A percentile compares a stretch with the other conserved stretches of the same genome.
These are phyloP conservation scores for Rhamphomyia laevipes DNA, from an alignment of 2,888 invertebrate genomes.

Conservation along the genomic window DNA sequence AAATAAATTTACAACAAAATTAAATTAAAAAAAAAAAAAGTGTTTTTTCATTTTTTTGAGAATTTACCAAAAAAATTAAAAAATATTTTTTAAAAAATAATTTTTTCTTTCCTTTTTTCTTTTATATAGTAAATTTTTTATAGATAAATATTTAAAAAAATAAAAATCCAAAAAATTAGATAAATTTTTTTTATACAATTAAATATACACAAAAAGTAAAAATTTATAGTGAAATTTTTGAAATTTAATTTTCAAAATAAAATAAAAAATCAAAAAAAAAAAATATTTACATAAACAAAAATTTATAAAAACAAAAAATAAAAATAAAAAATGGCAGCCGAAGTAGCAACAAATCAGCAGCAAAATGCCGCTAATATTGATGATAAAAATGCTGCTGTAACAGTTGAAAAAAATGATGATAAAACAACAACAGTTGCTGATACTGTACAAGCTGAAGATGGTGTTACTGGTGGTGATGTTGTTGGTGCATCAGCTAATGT, in stretches of 20 bases:
- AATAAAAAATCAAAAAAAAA: not conserved
- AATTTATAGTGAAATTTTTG: too few species aligned
- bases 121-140: too few species aligned
- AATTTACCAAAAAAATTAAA: too few species aligned
- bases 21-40: too few species aligned
- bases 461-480: conserved; percentile 32
- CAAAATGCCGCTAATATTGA: conserved; percentile 37
- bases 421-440: conserved; percentile 14
- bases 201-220: not conserved
- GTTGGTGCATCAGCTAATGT: conserved; percentile 36
- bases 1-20: too few species aligned
- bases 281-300: not conserved
- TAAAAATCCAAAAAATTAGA: too few species aligned
- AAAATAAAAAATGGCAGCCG: conserved; percentile 53
- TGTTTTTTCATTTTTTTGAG: too few species aligned
- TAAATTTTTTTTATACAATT: not conserved
- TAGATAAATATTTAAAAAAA: too few species aligned
- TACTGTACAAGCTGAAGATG: conserved; percentile 19
- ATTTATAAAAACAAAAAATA: conserved; percentile 6
- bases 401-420: conserved; percentile 31
- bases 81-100: too few species aligned
- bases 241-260: too few species aligned
- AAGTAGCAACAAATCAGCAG: conserved; percentile 50
- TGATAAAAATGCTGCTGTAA: conserved; percentile 23
- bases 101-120: too few species aligned